Base-by-base conservation (phyloP, 2,113 vertebrate species). In the Thunnus maccoyii region DNA sequence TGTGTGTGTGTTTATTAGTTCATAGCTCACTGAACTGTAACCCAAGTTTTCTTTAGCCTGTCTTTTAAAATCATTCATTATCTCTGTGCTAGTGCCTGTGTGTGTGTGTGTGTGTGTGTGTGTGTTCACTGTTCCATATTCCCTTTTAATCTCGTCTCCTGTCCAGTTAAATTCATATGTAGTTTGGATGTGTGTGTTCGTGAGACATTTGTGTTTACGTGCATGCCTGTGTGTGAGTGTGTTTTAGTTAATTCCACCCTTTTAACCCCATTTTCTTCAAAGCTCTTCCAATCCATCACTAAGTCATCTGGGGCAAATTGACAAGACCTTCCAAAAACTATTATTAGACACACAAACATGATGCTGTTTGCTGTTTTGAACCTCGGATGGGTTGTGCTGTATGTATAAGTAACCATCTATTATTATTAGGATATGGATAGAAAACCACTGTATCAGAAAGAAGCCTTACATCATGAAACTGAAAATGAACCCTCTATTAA, bases 241-340 rank as follows among this genome's bases (percentile, higher is more conserved):
- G 12, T 15, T 0, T 27, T 4, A 32, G 72, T 61, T 60, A 22
- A 22, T 63, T 80, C 36, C 65, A 76, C 2, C 41, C 73, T 86
- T 82, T 89, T 78, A 78, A 84, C 71, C 64, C 30, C 56, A 54
- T 86, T 81, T 74, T 22, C 11, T 72, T 15, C 25, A 3, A 44
- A 72, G 54, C 14, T 80, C 51, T 71, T 76, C 27, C 30, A 25
- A 36, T 86, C 69, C 76, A 75, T 87, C 74, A 75, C 73, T 62
- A 68, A 80, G 46, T 65, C 72, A 81, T 68, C 25, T 67, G 55
- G 66, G 70, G 11, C n/a, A 73, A 86, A 74, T 65, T 30, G 6
- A 66, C 47, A 55, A 9, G 18, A 25, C 3, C 13, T 22, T 52
- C 41, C 32, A 14, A 16, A 68, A 72, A 48, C 72, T 86, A 77